Base-by-base conservation (phyloP, 64 coral and sea anemone genomes). In the Stylophora pistillata region DNA sequence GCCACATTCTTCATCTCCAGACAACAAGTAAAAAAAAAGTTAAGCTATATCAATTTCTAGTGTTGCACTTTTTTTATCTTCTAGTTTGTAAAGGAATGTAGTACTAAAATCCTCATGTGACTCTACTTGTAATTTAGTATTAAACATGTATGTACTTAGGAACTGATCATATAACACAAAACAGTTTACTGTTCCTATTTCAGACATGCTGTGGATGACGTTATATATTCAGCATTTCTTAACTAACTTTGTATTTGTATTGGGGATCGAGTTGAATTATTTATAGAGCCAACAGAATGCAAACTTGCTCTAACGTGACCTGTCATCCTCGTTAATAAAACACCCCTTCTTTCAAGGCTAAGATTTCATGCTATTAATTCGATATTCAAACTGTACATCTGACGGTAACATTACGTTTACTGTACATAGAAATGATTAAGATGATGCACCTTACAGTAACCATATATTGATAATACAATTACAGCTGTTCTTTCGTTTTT, bases 381-480 rank as follows among this genome's bases (percentile, higher is more conserved):
- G 5, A 78, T 23, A 5, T 78, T 26, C 26, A 53, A 25, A 25
- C 63, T 82, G 60, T 25, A 47, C 60, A 37, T 15, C 58, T 65
- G 52, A 82, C 29, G 15, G 10, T 58, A 64, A 41, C 0, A 21
- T 11, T 68, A 21, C 25, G 12, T 21, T 11, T 64, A 21, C 2
- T n/a, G 23, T 21, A 18, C 23, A 61, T 62, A 33, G 80, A 70
- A 84, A 84, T 70, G 21, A 69, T 25, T 13, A 63, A 37, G 78
- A 15, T 59, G 13, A 12, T 10, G 11, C 71, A 71, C 11, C 12
- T 21, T 84, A 13, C 69, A 25, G 14, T 53, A 69, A 37, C 21
- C 80, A 64, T n/a, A n/a, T n/a, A n/a, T 64, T 29, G 28, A 37
- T 63, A 82, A 34, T 34, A 69, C 3, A 84, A 52, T 69, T 84